phyloP scores from a whole-genome alignment of 2,797 vertebrate species.

The Pipistrellus pipistrellus region DNA sequence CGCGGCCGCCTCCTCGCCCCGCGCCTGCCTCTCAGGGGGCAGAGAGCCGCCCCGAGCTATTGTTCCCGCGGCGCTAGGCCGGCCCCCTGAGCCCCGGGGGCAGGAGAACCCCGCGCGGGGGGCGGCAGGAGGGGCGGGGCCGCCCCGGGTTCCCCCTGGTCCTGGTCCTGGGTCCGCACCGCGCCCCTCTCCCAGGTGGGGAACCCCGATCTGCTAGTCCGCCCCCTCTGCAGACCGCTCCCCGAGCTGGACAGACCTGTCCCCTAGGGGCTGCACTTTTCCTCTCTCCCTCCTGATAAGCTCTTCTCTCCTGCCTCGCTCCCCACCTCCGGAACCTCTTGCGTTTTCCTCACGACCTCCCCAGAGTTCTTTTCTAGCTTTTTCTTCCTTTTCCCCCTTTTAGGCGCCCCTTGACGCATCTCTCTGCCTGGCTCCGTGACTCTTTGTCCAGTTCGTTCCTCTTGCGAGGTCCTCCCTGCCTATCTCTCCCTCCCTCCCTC shows the following conservation, averaged over 20 bases:
- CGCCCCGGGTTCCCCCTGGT: background rate
- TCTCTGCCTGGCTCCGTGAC: background rate
- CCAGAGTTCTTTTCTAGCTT: background rate
- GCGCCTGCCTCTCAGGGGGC: background rate
- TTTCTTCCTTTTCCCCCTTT: background rate
- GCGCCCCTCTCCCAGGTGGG: conserved; percentile 37
- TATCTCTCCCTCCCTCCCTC: background rate
- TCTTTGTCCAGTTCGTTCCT: conserved; percentile 59
- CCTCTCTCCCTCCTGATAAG: background rate
- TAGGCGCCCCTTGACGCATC: conserved; percentile 18
- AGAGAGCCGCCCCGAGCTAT: conserved; percentile 69
- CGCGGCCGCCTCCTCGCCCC: background rate
- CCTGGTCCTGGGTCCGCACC: background rate
- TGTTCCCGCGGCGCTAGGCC: conserved; percentile 73
- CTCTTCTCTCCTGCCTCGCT: background rate
- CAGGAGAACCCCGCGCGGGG: conserved; percentile 78
- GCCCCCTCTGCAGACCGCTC: background rate
- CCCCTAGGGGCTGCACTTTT: conserved; percentile 41
- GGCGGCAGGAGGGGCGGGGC: conserved; percentile 78
- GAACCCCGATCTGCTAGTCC: background rate
- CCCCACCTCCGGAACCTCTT: background rate
- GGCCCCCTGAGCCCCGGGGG: conserved; percentile 79
- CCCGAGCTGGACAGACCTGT: background rate
- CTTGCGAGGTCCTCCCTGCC: conserved; percentile 15
- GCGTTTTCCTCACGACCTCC: conserved; percentile 72